These are phyloP conservation scores for Catagonus wagneri DNA, from an alignment of 2,113 vertebrate genomes.

Conservation along the genomic window DNA sequence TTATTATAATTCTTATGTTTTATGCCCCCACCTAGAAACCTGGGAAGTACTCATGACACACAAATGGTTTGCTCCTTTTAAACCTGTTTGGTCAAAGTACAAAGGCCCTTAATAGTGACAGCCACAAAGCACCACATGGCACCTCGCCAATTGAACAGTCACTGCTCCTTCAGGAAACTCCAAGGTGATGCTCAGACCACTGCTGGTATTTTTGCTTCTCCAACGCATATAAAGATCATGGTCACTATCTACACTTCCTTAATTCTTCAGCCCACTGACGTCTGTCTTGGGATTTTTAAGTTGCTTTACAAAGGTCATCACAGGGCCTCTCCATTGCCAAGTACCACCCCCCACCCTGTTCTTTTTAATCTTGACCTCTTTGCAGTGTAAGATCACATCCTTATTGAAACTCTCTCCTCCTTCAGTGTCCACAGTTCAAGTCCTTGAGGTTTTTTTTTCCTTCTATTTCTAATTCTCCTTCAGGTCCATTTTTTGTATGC, in stretches of 20 bases:
- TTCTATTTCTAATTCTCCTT: neutral
- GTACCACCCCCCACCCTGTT: neutral
- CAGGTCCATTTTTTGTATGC: neutral
- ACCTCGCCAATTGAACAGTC: neutral
- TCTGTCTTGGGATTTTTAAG: neutral
- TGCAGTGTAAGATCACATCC: neutral
- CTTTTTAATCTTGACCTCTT: neutral
- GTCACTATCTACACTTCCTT: neutral
- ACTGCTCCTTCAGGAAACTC: neutral
- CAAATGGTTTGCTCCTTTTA: neutral
- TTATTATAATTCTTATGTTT: neutral
- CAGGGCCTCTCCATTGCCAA: neutral
- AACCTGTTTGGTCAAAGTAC: neutral
- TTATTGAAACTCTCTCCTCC: neutral
- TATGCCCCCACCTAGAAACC: neutral
- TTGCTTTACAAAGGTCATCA: neutral
- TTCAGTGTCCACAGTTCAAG: neutral
- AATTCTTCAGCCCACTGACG: neutral
- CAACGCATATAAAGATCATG: neutral
- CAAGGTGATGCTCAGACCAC: accelerated
- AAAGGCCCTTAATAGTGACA: neutral
- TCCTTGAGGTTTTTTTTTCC: neutral
- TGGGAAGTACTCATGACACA: neutral
- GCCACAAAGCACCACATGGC: neutral
- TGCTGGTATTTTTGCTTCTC: neutral